Base-by-base conservation (phyloP, 2,888 invertebrate genomes). In the Desoria tigrina region DNA sequence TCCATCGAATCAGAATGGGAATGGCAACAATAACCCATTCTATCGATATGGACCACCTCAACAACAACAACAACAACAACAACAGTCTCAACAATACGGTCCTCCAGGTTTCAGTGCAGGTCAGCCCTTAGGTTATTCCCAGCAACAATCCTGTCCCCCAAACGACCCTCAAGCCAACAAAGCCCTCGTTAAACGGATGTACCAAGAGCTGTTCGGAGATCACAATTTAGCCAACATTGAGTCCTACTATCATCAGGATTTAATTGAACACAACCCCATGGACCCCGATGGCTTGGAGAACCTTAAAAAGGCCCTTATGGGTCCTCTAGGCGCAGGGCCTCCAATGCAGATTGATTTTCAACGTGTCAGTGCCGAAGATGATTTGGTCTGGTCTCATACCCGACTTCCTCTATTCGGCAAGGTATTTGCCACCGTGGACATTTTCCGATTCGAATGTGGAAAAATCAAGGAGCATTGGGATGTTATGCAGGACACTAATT, bases 391-490 rank as follows among this genome's bases (percentile, higher is more conserved):
- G 67, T 49, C 54, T 1, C 67, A 68, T 27, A 24, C 24, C 3
- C 49, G 61, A 7, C 18, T 65, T 27, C 55, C 53, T 0, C 42
- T 63, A 18, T 14, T 63, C 9, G 63, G 63, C n/a, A 49, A 39
- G 7, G 57, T 56, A 2, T 71, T 49, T 37, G 71, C 71, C 3
- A 61, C 58, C 7, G 63, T 65, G 0, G 71, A 71, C 39, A 68
- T 71, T 18, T 71, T 71, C 45, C 39, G 68, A 24, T 61, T 71
- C 16, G 50, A 63, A 50, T 71, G 71, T 53, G 60, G 49, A 0
- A 67, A 64, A 21, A 63, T 71, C 32, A 45, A 55, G 32, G 71
- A 71, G 53, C 67, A 71, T 57, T 71, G 71, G 71, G 71, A 71
- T 58, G 71, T 65, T 4, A 11, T 65, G 6, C 71, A 71, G 37